Evolutionary conservation across 2,113 vertebrate species (phyloP), one percentile per base, ranked within the genome.

Genomic region (Elanoides forficatus): DNA sequence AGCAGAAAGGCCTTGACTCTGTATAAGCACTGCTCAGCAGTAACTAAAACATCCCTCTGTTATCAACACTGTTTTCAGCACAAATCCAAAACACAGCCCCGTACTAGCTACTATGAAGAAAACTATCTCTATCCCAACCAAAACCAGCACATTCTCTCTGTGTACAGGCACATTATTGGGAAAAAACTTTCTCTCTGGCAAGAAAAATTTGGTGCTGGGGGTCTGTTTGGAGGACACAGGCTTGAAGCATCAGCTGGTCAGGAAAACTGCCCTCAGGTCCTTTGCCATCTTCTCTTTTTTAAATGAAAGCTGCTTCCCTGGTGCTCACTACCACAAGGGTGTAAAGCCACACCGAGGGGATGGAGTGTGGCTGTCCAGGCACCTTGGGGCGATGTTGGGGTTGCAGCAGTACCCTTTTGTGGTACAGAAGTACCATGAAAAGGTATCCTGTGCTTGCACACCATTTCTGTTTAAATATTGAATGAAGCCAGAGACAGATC

Each of bases 321-420:
- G 21, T 3, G 2, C 27, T 85, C 23, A 10, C 10, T 43, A 25
- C 16, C 2, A 0, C 13, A 45, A 21, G 45, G 36, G 3, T 50
- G 34, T 52, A 36, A 42, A 56, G 48, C 26, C 30, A 42, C 6
- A 12, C 32, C 2, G 3, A 78, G 56, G 20, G 36, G 40, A 15
- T 55, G 56, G 70, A 38, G 32, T 11, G 15, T 43, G 43, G 38
- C 27, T 58, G 22, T 13, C 21, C 42, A 34, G 32, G 27, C 3
- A 5, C 29, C 27, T 43, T 2, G 1, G 36, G 9, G 18, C 2
- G 2, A 20, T 14, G 27, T 18, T 58, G 43, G 55, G 36, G 27
- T 53, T 60, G 15, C 20, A n/a, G 20, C 17, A 48, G n/a, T 48
- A 76, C 12, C 7, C 16, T 40, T 75, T 16, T 62, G 16, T 74